Conservation (phyloP, 2,113 vertebrate genomes). For the Bubo scandiacus region DNA sequence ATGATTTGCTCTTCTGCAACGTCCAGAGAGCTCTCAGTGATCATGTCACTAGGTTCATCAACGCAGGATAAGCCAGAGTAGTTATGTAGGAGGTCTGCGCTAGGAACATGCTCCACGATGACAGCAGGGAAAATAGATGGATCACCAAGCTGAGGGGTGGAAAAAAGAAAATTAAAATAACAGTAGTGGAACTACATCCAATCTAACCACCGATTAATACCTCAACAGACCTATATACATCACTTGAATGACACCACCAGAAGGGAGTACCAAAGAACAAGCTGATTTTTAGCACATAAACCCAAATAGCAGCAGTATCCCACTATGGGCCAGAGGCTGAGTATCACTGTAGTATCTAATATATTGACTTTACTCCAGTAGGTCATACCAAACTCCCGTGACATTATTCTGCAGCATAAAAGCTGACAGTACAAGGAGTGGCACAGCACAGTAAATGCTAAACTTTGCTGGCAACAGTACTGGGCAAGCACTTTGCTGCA, state of each 20-base stretch:
- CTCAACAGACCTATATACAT: background rate
- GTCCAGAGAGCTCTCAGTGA: constrained; percentile 80
- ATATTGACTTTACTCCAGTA: background rate
- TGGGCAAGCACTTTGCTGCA: background rate
- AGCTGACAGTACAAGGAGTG: background rate
- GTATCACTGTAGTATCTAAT: background rate
- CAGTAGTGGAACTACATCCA: background rate
- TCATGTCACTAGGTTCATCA: constrained; percentile 80
- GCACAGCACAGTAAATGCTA: background rate
- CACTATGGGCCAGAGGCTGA: background rate
- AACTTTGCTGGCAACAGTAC: background rate
- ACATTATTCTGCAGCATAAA: background rate
- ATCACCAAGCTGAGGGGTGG: constrained; percentile 77
- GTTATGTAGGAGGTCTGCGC: constrained; percentile 83
- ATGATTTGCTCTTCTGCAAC: constrained; percentile 83
- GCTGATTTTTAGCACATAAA: background rate
- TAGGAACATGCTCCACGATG: constrained; percentile 92
- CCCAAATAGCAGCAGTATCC: background rate
- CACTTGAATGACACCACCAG: background rate
- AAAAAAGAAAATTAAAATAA: background rate
- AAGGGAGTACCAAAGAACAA: background rate
- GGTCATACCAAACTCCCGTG: background rate
- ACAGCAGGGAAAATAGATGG: constrained; percentile 89
- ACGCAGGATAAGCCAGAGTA: constrained; percentile 87
- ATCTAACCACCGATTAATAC: background rate